Base-by-base conservation (phyloP, 2,797 vertebrate species). In the Silurus lanzhouensis region DNA sequence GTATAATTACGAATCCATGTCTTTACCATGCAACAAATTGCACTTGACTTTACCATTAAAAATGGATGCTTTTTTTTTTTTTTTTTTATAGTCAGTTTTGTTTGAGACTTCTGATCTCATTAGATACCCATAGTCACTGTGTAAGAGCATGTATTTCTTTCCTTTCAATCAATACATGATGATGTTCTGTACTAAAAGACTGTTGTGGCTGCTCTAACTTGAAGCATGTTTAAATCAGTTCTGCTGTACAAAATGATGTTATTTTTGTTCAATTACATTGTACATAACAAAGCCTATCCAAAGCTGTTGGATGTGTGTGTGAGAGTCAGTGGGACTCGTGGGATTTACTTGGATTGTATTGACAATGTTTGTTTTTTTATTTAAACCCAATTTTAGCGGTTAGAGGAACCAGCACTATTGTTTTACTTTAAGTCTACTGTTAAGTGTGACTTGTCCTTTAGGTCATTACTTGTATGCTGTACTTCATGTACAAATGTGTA, bases 61-160 rank as follows among this genome's bases (percentile, higher is more conserved):
- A 86, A 89, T 63, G 0, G 44, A 81, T 85, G 83, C 58, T 82
- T 55, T 63, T 72, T 78, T 75, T 64, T 48, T 48, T n/a, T 22
- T 48, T 22, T 75, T 64, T 48, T 9, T 76, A 31, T 64, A 80
- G 14, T 58, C 31, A 78, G 17, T 68, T 85, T 86, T 60, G 71
- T 72, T 64, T 22, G 15, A 67, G 76, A 84, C 27, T 58, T 77
- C 55, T 77, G 27, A 20, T 77, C 27, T 84, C 72, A 20, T 38
- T 76, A 14, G 12, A 84, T 31, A 77, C 72, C 52, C 19, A 71
- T 72, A 25, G 72, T 82, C 38, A 84, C 74, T 70, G 63, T 82
- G 78, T 80, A 76, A 78, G 55, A 60, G n/a, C 77, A 67, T 20
- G 5, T 17, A 4, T 70, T 13, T 14, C 81, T 80, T 72, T 6